These are phyloP conservation scores for Campylomormyrus numenius DNA, from an alignment of 2,113 vertebrate species.

Conservation along the genomic window DNA sequence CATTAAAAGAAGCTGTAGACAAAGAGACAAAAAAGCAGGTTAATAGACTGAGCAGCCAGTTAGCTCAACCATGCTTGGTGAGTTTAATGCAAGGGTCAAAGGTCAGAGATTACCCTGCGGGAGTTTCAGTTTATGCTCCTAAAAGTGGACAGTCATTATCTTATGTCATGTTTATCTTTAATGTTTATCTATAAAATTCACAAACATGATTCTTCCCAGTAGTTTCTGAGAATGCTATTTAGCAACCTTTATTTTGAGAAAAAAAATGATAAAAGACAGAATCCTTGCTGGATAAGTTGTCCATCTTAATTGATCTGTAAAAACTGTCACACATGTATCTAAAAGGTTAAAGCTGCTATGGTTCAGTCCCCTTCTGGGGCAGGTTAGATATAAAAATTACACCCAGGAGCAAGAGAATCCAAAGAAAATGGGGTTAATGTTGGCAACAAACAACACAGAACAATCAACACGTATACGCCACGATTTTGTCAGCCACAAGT, in stretches of 20 bases:
- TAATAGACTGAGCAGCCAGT: constrained; percentile 46
- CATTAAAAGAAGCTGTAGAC: constrained; percentile 97
- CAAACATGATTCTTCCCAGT: not conserved
- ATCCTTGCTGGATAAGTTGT: not conserved
- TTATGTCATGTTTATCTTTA: not conserved
- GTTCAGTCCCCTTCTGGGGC: not conserved
- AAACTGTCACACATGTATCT: not conserved
- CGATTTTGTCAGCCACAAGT: not conserved
- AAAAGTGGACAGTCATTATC: not conserved
- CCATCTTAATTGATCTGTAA: not conserved
- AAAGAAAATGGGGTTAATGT: not conserved
- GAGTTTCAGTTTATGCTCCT: not conserved
- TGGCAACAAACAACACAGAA: not conserved
- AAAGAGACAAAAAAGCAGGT: constrained; percentile 51
- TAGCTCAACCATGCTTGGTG: not conserved
- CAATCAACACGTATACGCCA: not conserved
- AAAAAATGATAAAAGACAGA: not conserved
- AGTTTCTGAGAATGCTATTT: not conserved
- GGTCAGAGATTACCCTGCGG: not conserved
- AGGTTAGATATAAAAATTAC: not conserved
- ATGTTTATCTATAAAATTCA: not conserved
- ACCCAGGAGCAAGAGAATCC: not conserved
- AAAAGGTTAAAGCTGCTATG: not conserved
- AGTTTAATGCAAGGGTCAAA: not conserved
- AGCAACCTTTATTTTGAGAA: not conserved